A percentile compares a stretch with the other conserved stretches of the same genome.
These are phyloP conservation scores for Caenorhabditis elegans DNA, from an alignment of 1,140 invertebrate genomes.

Conservation along the genomic window DNA sequence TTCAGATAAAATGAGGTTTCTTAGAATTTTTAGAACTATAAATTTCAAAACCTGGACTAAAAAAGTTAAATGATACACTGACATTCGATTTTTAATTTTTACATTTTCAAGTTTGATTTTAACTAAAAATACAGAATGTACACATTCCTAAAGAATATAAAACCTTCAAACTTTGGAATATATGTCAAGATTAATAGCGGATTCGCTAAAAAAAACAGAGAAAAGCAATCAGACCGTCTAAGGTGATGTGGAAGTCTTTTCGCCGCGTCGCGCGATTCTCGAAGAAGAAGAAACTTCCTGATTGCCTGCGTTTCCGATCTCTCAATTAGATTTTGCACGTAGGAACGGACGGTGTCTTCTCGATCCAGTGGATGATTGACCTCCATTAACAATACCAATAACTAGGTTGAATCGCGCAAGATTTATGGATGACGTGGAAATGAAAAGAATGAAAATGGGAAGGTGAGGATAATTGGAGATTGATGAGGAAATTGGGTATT, in stretches of 20 bases:
- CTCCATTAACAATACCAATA: conserved; percentile 26
- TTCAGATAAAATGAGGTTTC: too few relatives aligned
- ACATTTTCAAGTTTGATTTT: too few relatives aligned
- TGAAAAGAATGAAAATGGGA: not conserved
- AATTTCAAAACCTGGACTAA: too few relatives aligned
- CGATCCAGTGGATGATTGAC: not conserved
- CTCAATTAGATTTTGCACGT: conserved; percentile 3
- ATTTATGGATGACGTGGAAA: conserved; percentile 12
- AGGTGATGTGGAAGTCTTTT: not conserved
- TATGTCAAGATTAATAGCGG: too few relatives aligned
- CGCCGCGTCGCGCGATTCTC: not conserved
- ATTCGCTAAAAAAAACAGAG: too few relatives aligned
- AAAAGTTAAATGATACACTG: too few relatives aligned
- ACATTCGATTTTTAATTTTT: too few relatives aligned
- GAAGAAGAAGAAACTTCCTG: not conserved
- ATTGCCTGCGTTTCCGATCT: not conserved
- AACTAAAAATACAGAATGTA: too few relatives aligned
- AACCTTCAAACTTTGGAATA: too few relatives aligned
- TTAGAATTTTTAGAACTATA: too few relatives aligned
- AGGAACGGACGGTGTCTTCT: not conserved
- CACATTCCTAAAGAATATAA: too few relatives aligned
- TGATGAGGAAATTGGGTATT: not conserved
- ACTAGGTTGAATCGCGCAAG: conserved; percentile 25
- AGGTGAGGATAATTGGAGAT: not conserved
- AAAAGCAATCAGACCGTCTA: too few relatives aligned